phyloP scores from a whole-genome alignment of 2,113 vertebrate genomes.

The Peromyscus maniculatus region DNA sequence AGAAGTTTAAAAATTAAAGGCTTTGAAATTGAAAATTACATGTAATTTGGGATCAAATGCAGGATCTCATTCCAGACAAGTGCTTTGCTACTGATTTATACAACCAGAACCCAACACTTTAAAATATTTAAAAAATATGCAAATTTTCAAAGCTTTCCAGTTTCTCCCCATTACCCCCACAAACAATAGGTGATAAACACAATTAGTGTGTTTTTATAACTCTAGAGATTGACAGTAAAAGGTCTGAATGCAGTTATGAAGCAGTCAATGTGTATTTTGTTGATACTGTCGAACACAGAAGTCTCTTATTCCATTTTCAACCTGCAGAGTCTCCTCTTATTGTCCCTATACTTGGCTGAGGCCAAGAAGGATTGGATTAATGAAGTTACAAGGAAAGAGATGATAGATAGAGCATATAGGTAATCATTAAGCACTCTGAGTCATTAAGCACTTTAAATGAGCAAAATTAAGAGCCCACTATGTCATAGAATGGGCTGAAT shows the following conservation, averaged over 20 bases:
- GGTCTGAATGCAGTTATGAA: not conserved
- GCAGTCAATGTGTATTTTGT: not conserved
- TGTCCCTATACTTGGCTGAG: not conserved
- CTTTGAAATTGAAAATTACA: not conserved
- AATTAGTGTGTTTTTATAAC: not conserved
- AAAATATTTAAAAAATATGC: not conserved
- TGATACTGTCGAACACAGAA: not conserved
- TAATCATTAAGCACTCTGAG: not conserved
- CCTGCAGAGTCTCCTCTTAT: not conserved
- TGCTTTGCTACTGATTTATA: not conserved
- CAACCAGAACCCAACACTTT: not conserved
- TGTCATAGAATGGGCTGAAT: not conserved
- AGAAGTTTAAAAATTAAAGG: conserved; percentile 43
- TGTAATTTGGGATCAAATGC: not conserved
- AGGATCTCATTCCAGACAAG: not conserved
- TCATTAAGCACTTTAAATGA: not conserved
- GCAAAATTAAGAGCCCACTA: not conserved
- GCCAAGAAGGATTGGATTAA: not conserved
- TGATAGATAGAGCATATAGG: not conserved
- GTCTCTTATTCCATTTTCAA: not conserved
- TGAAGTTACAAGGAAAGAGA: not conserved
- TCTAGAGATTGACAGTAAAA: not conserved
- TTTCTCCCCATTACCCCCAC: not conserved
- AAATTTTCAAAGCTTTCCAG: conserved; percentile 27
- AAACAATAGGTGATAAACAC: not conserved